phyloP scores from a whole-genome alignment of 2,888 invertebrate genomes.

The Keiferia lycopersicella region DNA sequence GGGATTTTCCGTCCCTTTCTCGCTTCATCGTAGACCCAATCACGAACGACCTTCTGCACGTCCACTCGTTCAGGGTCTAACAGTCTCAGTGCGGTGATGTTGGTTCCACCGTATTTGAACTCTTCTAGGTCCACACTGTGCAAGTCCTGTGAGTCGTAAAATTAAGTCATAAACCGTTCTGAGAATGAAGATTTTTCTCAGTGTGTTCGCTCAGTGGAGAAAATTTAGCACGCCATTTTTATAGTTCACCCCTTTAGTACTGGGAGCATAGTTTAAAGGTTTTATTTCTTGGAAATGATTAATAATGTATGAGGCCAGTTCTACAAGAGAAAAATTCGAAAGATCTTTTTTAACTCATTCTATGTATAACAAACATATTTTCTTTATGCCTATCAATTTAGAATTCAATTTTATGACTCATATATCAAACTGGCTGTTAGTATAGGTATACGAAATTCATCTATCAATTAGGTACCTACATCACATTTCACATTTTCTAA shows the following conservation, averaged over 20 bases:
- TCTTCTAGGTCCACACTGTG: constrained; percentile 96
- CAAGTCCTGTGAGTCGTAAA: constrained; percentile 84
- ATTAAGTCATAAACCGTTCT: constrained; percentile 23
- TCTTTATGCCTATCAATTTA: too few relatives aligned
- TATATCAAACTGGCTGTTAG: too few relatives aligned
- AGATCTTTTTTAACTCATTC: too few relatives aligned
- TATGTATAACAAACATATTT: too few relatives aligned
- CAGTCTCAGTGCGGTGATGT: constrained; percentile 95
- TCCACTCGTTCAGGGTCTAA: constrained; percentile 92
- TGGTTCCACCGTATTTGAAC: constrained; percentile 97
- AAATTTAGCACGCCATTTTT: constrained; percentile 10
- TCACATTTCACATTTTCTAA: too few relatives aligned
- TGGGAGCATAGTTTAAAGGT: neutral
- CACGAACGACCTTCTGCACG: constrained; percentile 88
- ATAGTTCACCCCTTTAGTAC: neutral
- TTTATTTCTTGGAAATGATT: neutral
- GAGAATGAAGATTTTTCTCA: constrained; percentile 8
- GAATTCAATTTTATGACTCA: too few relatives aligned
- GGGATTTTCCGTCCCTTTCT: constrained; percentile 84
- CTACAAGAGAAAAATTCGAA: neutral
- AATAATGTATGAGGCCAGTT: neutral
- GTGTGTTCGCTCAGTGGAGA: neutral
- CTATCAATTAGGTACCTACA: too few relatives aligned
- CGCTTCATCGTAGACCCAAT: constrained; percentile 90
- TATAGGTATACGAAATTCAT: too few relatives aligned